Base-by-base conservation (phyloP, 2,888 invertebrate species). In the Digitonthophagus gazella region DNA sequence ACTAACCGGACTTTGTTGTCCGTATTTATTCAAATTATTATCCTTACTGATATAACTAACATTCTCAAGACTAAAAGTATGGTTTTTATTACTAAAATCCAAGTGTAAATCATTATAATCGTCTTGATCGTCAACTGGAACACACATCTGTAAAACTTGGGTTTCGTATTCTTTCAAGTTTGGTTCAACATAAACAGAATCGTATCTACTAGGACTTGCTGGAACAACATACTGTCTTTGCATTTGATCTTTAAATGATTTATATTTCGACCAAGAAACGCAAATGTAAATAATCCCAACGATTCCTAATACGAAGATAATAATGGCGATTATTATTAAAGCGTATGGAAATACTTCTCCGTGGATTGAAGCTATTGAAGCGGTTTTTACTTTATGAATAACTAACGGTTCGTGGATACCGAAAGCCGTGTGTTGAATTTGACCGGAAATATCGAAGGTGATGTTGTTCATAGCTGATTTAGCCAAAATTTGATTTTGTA, bases 141-240 rank as follows among this genome's bases (percentile, higher is more conserved):
- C 95, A 72, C 94, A 93, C 96, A 96, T 96, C 74, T 95, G 95
- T 1, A 96, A 84, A 57, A 96, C 93, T 87, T 97, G 97, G 0
- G 96, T 97, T 83, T 97, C 97, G 81, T 97, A 97, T 83, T 97
- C 92, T 75, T 96, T 95, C 58, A 96, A 87, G 78, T 93, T 93
- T 19, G 94, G 93, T 76, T 91, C 91, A 6, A 89, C 84, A 67
- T 87, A 86, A 0, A 88, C 88, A 0, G 91, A 90, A 80, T 93
- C 92, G 78, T 92, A 92, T 19, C 91, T 85, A 0, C 85, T 83
- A 0, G 87, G 87, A 78, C 85, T 86, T 14, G 84, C 80, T 0
- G 91, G 91, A 3, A 81, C 81, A 0, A 86, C 86, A 75, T 88
- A 85, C 74, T 81, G 80, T 8, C 81, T 71, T 67, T 74, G 84